Base-by-base conservation (phyloP, 1,140 invertebrate species). In the Drosophila melanica region DNA sequence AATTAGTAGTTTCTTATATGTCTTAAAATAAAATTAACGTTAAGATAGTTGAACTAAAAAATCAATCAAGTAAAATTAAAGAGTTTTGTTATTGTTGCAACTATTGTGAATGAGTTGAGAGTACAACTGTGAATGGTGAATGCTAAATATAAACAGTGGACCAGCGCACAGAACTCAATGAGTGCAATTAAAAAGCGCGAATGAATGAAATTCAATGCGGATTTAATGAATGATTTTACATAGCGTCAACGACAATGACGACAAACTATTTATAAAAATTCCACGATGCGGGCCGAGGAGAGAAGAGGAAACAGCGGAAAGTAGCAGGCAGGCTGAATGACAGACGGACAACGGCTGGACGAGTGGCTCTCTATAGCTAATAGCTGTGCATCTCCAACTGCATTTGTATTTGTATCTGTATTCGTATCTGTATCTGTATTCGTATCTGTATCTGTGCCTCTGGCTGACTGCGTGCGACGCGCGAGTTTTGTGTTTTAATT, bases 191-290 rank as follows among this genome's bases (percentile, higher is more conserved):
- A 79, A 87, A 58, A 35, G 64, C 55, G 63, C 67, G 65, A 79
- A 82, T 86, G 81, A 74, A 86, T 75, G 68, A 82, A 87, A 74
- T 78, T 87, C 70, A 82, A 86, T 82, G 82, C 82, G 57, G 82
- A 82, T 89, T 86, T 86, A 87, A 86, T 86, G 82, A 86, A 87
- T 82, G 81, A 86, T 77, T 85, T 81, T 67, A 53, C 67, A 75
- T 55, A 81, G 78, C 33, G 20, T 8, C 47, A 54, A 55, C 53
- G 45, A 80, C 58, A 75, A 73, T 79, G 51, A 77, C 53, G 60
- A 78, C 78, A 82, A 87, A 87, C 81, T 86, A 86, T 86, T 79
- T 86, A 69, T 87, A 86, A 54, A 62, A 45, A 33, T 41, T 42
- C 18, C 30, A 37, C 12, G 64, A 79, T 79, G 59, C 65, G 55